Evolutionary conservation across 2,888 invertebrate genomes (phyloP).

Genomic region (Schizaphis graminum): DNA sequence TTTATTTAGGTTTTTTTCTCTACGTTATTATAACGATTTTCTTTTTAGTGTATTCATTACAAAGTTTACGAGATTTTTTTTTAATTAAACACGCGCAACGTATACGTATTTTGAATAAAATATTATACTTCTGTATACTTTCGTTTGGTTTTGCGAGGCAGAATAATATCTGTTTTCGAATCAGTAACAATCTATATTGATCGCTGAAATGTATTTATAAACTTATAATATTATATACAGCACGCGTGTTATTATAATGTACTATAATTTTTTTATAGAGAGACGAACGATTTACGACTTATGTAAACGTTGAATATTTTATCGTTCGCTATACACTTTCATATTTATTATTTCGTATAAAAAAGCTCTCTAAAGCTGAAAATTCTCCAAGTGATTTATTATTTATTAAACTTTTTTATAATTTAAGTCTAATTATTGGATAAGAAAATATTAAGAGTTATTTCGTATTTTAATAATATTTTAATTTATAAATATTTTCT

Average conservation of each 20-base stretch:
- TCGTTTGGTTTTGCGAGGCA: background rate
- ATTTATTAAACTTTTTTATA: background rate
- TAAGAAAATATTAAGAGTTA: background rate
- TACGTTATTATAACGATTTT: slow-evolving; percentile 7
- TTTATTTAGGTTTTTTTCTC: slow-evolving; percentile 24
- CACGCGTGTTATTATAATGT: background rate
- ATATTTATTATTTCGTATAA: background rate
- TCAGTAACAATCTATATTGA: background rate
- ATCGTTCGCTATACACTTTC: background rate
- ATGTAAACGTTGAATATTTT: background rate
- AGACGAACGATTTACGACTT: background rate
- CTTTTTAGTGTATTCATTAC: background rate
- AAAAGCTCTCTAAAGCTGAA: background rate
- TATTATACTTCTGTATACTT: background rate
- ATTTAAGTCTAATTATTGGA: background rate
- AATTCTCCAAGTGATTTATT: background rate
- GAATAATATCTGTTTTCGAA: background rate
- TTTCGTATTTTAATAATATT: background rate
- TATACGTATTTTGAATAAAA: background rate
- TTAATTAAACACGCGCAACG: background rate
- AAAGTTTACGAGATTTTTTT: background rate
- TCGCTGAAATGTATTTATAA: slow-evolving; percentile 1
- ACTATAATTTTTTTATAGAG: background rate
- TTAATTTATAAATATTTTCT: background rate
- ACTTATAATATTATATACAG: background rate